Conservation (phyloP, 2,888 invertebrate species). For the Hemicrepidius hirtus region DNA sequence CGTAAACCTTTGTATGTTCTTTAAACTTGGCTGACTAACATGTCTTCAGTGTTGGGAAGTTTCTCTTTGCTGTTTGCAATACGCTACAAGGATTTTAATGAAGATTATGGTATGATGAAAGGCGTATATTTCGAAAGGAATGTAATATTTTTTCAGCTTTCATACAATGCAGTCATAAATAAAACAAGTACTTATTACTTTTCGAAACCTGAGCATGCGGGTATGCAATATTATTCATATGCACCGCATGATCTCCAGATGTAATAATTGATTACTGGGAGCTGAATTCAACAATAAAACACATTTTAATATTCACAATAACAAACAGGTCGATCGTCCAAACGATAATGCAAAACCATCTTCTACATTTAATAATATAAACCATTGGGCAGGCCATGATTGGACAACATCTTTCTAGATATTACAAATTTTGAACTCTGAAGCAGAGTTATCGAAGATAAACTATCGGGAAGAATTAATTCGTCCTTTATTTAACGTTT, state of each 20-base stretch:
- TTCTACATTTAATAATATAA: too few relatives aligned
- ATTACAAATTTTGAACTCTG: too few relatives aligned
- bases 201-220: conserved; percentile 9
- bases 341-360: too few relatives aligned
- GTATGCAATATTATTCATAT: neutral
- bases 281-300: too few relatives aligned
- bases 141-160: conserved; percentile 25
- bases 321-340: too few relatives aligned
- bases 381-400: too few relatives aligned
- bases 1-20: conserved; percentile 52
- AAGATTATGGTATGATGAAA: conserved; percentile 39
- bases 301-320: too few relatives aligned
- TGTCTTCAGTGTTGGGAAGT: conserved; percentile 35
- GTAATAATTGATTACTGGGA: neutral
- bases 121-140: conserved; percentile 35
- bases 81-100: conserved; percentile 41
- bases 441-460: too few relatives aligned
- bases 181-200: conserved; percentile 9
- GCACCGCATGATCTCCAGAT: neutral
- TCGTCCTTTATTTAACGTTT: too few relatives aligned
- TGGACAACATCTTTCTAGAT: too few relatives aligned
- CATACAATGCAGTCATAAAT: conserved; percentile 8
- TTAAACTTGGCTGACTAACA: conserved; percentile 48
- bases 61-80: conserved; percentile 31
- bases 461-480: too few relatives aligned